Base-by-base conservation (phyloP, 2,888 invertebrate species). In the Phania funesta region DNA sequence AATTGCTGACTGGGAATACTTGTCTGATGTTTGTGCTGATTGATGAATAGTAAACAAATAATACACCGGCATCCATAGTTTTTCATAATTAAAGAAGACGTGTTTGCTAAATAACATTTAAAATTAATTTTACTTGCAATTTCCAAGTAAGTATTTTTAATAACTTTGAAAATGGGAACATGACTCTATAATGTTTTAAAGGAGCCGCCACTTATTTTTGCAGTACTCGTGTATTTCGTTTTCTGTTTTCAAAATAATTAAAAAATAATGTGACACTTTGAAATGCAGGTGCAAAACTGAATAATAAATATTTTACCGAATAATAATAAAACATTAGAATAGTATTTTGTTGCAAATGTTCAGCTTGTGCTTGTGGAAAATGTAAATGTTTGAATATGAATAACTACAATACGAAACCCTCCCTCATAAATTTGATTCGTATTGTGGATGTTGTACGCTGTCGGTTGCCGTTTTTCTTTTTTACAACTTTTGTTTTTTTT, bases 201-300 rank as follows among this genome's bases (percentile, higher is more conserved):
- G 74, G 56, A 64, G 68, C 80, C 75, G 75, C 70, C 56, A 70
- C 56, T 35, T 58, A 58, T 26, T 48, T 26, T 54, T 54, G 18
- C 16, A 22, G 9, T 3, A 44, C 22, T n/a, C n/a, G n/a, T n/a
- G 35, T 9, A 18, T 52, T 44, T 54, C 16, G 32, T 16, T 20
- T 62, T 60, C 16, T 18, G 48, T 67, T 26, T 29, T 2, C 11
- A n/a, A 60, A 74, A 68, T 68, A 60, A 67, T 41, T 76, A 35
- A 52, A n/a, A 50, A 76, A 76, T 65, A 71, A 52, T 80, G 71
- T 71, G 76, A 81, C 76, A 81, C 76, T 46, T 67, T 71, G 18
- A 60, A 81, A 60, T 81, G 80, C 76, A 81, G 80, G 80, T 81
- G 80, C 71, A 76, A 76, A 78, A 60, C 65, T 76, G 26, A 68